Percentiles rank a stretch among this genome's conserved stretches.
phyloP scores from a whole-genome alignment of 2,113 vertebrate species.

The Embiotoca jacksoni region DNA sequence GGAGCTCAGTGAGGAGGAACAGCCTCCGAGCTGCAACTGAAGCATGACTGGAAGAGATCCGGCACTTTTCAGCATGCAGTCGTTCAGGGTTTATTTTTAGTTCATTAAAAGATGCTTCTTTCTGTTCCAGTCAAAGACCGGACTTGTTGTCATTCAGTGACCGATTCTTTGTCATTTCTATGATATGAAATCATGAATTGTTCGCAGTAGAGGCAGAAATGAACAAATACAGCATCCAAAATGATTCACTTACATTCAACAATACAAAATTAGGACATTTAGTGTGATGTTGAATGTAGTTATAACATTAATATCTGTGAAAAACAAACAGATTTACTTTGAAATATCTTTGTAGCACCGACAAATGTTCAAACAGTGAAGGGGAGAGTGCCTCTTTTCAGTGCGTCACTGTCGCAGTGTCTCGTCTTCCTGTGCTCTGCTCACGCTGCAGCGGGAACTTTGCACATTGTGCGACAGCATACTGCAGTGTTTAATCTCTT shows the following conservation, averaged over 20 bases:
- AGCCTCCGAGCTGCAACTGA: not conserved
- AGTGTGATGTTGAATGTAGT: too few relatives aligned
- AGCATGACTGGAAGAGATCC: constrained; percentile 3
- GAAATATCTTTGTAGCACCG: constrained; percentile 18
- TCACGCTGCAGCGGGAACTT: constrained; percentile 4
- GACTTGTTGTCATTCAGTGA: not conserved
- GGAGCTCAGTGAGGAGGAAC: constrained; percentile 3
- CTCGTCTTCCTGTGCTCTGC: constrained; percentile 1
- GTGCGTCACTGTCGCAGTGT: constrained; percentile 18
- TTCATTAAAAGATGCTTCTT: not conserved
- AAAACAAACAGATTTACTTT: not conserved
- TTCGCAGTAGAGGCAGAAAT: not conserved
- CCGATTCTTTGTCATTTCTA: too few relatives aligned
- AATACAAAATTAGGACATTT: not conserved
- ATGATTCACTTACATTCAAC: too few relatives aligned
- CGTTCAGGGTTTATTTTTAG: constrained; percentile 17
- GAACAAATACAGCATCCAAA: not conserved
- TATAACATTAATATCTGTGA: too few relatives aligned
- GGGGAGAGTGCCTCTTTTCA: constrained; percentile 32
- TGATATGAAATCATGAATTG: too few relatives aligned
- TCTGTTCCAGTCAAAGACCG: not conserved
- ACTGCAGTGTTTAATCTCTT: constrained; percentile 15
- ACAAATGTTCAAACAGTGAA: constrained; percentile 45
- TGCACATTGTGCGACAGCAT: constrained; percentile 1
- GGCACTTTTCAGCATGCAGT: not conserved